Evolutionary conservation across 2,113 vertebrate species (phyloP).

Genomic region (Phoenicopterus ruber): DNA sequence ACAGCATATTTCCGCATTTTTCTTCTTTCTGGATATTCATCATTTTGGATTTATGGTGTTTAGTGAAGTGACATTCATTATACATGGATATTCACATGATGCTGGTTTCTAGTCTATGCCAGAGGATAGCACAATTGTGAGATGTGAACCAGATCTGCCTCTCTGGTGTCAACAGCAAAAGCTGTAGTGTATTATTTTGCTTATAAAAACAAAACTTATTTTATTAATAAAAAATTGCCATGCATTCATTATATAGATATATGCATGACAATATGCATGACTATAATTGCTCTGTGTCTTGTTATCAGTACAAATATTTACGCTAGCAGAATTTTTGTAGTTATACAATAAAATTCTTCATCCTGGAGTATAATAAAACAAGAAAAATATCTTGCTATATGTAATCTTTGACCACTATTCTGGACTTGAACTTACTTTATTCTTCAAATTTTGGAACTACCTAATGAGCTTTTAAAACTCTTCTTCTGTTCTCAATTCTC

Average conservation of each 20-base stretch:
- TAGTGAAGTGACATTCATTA: not conserved
- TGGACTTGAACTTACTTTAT: not conserved
- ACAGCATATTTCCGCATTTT: not conserved
- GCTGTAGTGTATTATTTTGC: not conserved
- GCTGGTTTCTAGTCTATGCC: not conserved
- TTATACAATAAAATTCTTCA: not conserved
- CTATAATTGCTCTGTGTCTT: not conserved
- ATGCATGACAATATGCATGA: not conserved
- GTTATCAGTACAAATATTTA: not conserved
- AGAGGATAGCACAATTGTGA: not conserved
- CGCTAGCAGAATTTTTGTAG: not conserved
- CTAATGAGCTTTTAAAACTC: not conserved
- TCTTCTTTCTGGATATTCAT: not conserved
- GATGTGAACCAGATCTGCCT: not conserved
- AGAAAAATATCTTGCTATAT: not conserved
- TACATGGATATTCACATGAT: not conserved
- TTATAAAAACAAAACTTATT: not conserved
- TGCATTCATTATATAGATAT: not conserved
- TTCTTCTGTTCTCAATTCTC: not conserved
- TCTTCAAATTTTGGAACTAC: not conserved
- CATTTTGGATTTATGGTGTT: not conserved
- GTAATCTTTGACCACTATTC: not conserved
- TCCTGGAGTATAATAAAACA: not conserved
- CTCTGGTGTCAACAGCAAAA: not conserved
- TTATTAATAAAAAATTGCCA: not conserved